Base-by-base conservation (phyloP, 1,140 invertebrate genomes). In the Ceratosolen fusciceps region DNA sequence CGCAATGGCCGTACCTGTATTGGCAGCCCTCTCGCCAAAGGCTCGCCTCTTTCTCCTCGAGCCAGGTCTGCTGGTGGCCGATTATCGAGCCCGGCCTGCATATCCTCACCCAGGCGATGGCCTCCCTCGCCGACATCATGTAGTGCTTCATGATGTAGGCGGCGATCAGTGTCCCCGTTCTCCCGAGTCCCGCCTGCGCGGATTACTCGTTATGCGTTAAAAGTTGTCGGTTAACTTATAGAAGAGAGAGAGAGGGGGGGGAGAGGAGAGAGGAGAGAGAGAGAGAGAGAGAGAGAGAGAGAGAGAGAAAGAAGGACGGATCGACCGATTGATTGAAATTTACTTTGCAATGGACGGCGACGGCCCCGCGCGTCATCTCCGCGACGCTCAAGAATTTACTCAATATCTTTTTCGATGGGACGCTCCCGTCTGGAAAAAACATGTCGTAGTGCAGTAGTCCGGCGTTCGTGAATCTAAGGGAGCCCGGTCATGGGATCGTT, bases 261-360 rank as follows among this genome's bases (percentile, higher is more conserved):
- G 12, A 43, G 39, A 43, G 12, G 39, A 43, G 12, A 43, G 39
- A 43, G 12, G n/a, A n/a, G n/a, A n/a, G n/a, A 7, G 39, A 12
- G 39, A 43, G 39, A 43, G 12, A 43, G 39, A 43, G 12, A 7
- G 39, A 12, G 39, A 43, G 39, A 43, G 12, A 43, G 39, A 43
- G 12, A 7, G 39, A 12, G 39, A 43, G 39, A 43, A 43, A 43
- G 39, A 43, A 43, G 39, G 39, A 12, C 39, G 5, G 12, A 43
- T 43, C 39, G 5, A 43, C 12, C 39, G 39, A 43, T 12, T n/a
- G n/a, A n/a, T n/a, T n/a, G n/a, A n/a, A 60, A 12, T 5, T 86
- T 93, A 95, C 95, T 93, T 96, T 96, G 86, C 96, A 97, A 87
- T 97, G 96, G 7, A 97, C 93, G 34, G 95, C 96, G 78, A 97